phyloP scores from a whole-genome alignment of 2,888 invertebrate species.

The Tortrix viridana region DNA sequence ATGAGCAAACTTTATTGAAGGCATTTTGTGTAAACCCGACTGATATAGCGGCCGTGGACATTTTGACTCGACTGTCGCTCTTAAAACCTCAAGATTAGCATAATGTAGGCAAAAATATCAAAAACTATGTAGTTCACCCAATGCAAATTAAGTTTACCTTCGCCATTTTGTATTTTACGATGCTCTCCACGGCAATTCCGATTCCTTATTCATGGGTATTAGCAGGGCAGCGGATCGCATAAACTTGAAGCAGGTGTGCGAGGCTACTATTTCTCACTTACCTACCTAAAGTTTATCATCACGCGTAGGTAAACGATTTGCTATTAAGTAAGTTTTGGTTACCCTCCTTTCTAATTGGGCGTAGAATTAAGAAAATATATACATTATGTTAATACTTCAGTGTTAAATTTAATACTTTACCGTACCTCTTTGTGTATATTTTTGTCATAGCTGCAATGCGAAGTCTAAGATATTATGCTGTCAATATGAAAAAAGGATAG shows the following conservation, averaged over 20 bases:
- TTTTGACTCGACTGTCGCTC: too few species aligned
- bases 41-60: too few species aligned
- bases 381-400: too few species aligned
- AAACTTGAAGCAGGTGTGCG: constrained; percentile 52
- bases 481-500: constrained; percentile 3
- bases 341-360: background rate
- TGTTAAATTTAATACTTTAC: too few species aligned
- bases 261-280: constrained; percentile 30
- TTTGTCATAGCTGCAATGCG: too few species aligned
- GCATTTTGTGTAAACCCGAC: too few species aligned
- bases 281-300: constrained; percentile 22
- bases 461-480: background rate
- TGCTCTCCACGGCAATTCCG: constrained; percentile 24
- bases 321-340: constrained; percentile 18
- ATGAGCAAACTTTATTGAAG: too few species aligned
- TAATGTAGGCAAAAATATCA: background rate
- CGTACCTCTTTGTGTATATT: too few species aligned
- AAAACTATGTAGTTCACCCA: background rate
- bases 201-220: constrained; percentile 50
- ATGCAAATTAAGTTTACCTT: constrained; percentile 23
- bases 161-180: constrained; percentile 14
- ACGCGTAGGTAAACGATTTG: constrained; percentile 12
- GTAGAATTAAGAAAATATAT: too few species aligned
- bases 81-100: too few species aligned
- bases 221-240: constrained; percentile 47